phyloP scores from a whole-genome alignment of 2,797 vertebrate species.

The Cheirogaleus major region DNA sequence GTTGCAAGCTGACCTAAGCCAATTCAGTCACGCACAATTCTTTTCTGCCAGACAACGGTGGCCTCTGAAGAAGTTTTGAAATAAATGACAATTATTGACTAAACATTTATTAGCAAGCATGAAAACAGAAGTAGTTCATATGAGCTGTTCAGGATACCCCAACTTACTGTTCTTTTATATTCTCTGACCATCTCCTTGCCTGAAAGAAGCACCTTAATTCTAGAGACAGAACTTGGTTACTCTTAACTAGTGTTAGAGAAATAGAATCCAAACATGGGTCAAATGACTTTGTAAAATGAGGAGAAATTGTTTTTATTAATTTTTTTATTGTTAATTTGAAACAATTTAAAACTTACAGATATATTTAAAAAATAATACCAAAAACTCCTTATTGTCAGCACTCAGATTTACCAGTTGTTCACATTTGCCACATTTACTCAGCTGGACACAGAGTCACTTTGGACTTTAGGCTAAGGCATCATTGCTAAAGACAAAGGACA shows the following conservation, averaged over 20 bases:
- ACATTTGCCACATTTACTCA: neutral
- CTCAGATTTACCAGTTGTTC: neutral
- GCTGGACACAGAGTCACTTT: neutral
- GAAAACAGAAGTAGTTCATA: neutral
- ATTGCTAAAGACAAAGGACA: neutral
- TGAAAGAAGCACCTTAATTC: slow-evolving; percentile 26
- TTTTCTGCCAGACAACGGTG: neutral
- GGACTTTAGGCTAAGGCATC: neutral
- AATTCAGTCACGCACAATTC: neutral
- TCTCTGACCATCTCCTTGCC: neutral
- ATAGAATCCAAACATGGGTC: neutral
- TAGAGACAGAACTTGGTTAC: neutral
- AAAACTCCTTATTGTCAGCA: neutral
- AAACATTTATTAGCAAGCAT: neutral
- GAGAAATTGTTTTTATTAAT: neutral
- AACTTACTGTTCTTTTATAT: neutral
- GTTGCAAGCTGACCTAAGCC: neutral
- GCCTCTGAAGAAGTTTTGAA: neutral
- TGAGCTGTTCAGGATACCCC: neutral
- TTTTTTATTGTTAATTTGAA: slow-evolving; percentile 30
- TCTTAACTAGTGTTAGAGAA: neutral
- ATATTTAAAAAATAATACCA: neutral
- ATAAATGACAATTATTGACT: neutral
- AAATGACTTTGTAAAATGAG: neutral
- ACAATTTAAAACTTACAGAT: neutral